These are phyloP conservation scores for Astreopora myriophthalma DNA, from an alignment of 64 coral and sea anemone genomes.

Conservation along the genomic window DNA sequence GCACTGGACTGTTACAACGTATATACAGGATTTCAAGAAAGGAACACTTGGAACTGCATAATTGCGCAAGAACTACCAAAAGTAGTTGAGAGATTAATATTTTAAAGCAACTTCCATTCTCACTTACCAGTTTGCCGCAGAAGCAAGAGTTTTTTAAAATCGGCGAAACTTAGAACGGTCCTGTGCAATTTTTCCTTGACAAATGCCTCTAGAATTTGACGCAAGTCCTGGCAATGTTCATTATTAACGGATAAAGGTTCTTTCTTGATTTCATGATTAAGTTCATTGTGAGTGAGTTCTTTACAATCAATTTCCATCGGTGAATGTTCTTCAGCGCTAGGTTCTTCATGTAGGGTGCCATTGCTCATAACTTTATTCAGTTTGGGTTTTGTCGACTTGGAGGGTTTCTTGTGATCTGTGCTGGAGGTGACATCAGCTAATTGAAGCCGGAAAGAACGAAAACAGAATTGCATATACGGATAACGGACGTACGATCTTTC, in stretches of 20 bases:
- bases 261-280: slow-evolving; percentile 16
- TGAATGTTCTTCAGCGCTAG: slow-evolving; percentile 28
- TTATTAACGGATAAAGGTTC: slow-evolving; percentile 59
- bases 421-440: background rate
- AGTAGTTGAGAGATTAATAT: no score
- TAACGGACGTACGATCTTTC: no score
- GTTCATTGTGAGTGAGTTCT: slow-evolving; percentile 27
- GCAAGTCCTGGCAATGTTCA: slow-evolving; percentile 64
- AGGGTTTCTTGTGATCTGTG: background rate
- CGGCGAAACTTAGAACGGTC: slow-evolving; percentile 90
- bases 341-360: background rate
- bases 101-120: no score
- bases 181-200: slow-evolving; percentile 88
- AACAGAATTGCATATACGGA: no score
- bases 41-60: no score
- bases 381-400: slow-evolving; percentile 29
- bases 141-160: slow-evolving; percentile 88
- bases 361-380: slow-evolving; percentile 29
- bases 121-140: slow-evolving; percentile 86
- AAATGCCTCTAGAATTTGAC: slow-evolving; percentile 78
- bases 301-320: slow-evolving; percentile 86
- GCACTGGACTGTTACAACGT: no score
- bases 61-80: no score
- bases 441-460: no score
- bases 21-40: no score